phyloP scores from a whole-genome alignment of 1,140 invertebrate species.

The Leptinotarsa lineolata region DNA sequence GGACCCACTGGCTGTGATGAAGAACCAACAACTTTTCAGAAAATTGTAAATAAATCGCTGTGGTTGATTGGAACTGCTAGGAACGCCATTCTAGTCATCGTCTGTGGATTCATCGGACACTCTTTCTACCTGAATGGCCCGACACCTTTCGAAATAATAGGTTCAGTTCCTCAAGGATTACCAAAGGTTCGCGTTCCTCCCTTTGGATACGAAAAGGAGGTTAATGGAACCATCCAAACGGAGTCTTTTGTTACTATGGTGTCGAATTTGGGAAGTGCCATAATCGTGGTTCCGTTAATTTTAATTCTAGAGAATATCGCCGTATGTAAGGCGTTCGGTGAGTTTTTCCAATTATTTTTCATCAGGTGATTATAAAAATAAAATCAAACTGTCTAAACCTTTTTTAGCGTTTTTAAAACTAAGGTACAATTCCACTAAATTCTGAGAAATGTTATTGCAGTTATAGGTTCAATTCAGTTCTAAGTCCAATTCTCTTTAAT shows the following conservation, averaged over 20 bases:
- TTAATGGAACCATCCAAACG: slow-evolving; percentile 60
- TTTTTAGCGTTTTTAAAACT: too few relatives aligned
- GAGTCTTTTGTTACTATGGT: slow-evolving; percentile 72
- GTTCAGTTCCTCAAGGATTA: slow-evolving; percentile 71
- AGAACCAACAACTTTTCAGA: slow-evolving; percentile 57
- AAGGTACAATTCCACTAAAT: too few relatives aligned
- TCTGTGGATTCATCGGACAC: slow-evolving; percentile 64
- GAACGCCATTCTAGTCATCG: slow-evolving; percentile 79
- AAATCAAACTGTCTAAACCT: too few relatives aligned
- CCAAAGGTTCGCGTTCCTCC: slow-evolving; percentile 68
- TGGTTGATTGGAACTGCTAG: slow-evolving; percentile 73
- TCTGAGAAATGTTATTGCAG: too few relatives aligned
- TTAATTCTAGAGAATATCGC: slow-evolving; percentile 82
- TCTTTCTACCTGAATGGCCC: slow-evolving; percentile 54
- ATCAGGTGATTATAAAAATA: too few relatives aligned
- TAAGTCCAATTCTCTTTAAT: too few relatives aligned
- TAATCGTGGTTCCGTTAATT: slow-evolving; percentile 80
- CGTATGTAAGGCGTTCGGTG: slow-evolving; percentile 81
- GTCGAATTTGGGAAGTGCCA: slow-evolving; percentile 71
- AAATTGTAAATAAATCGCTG: slow-evolving; percentile 61
- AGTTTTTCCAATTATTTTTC: slow-evolving; percentile 41
- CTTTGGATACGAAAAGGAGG: slow-evolving; percentile 63
- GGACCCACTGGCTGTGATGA: slow-evolving; percentile 27
- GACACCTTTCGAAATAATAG: slow-evolving; percentile 67
- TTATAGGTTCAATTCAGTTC: too few relatives aligned